These are phyloP conservation scores for Galendromus occidentalis DNA, from an alignment of 1,140 invertebrate genomes.

Conservation along the genomic window DNA sequence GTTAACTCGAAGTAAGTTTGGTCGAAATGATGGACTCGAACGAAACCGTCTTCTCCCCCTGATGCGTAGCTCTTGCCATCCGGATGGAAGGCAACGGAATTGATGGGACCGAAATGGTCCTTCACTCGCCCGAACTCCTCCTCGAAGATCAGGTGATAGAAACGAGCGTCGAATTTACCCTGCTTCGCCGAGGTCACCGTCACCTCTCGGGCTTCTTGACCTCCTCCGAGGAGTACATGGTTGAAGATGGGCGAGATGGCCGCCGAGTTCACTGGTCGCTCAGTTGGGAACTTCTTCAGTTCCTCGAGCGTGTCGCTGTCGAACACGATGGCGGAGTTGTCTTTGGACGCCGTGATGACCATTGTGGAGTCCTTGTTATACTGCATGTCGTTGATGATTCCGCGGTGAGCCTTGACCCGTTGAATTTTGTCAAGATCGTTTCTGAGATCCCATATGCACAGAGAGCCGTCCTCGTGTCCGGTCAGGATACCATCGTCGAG, in stretches of 20 bases:
- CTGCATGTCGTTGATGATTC: slow-evolving; percentile 87
- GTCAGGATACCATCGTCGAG: slow-evolving; percentile 77
- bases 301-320: slow-evolving; percentile 60
- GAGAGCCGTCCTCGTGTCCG: slow-evolving; percentile 79
- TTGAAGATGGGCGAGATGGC: slow-evolving; percentile 79
- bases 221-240: slow-evolving; percentile 83
- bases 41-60: slow-evolving; percentile 96
- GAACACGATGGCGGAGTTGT: slow-evolving; percentile 74
- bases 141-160: slow-evolving; percentile 97
- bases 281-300: slow-evolving; percentile 86
- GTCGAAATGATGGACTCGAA: slow-evolving; percentile 88
- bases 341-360: slow-evolving; percentile 89
- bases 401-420: slow-evolving; percentile 50
- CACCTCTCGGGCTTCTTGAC: slow-evolving; percentile 96
- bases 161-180: slow-evolving; percentile 94
- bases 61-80: slow-evolving; percentile 90
- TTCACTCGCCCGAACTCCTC: slow-evolving; percentile 96
- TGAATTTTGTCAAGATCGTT: slow-evolving; percentile 21
- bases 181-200: slow-evolving; percentile 84
- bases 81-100: slow-evolving; percentile 92
- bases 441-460: slow-evolving; percentile 77
- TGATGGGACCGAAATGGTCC: slow-evolving; percentile 98
- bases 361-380: slow-evolving; percentile 74
- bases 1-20: slow-evolving; percentile 87
- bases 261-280: slow-evolving; percentile 87